These are phyloP conservation scores for Albula goreensis DNA, from an alignment of 2,113 vertebrate genomes.

Conservation along the genomic window DNA sequence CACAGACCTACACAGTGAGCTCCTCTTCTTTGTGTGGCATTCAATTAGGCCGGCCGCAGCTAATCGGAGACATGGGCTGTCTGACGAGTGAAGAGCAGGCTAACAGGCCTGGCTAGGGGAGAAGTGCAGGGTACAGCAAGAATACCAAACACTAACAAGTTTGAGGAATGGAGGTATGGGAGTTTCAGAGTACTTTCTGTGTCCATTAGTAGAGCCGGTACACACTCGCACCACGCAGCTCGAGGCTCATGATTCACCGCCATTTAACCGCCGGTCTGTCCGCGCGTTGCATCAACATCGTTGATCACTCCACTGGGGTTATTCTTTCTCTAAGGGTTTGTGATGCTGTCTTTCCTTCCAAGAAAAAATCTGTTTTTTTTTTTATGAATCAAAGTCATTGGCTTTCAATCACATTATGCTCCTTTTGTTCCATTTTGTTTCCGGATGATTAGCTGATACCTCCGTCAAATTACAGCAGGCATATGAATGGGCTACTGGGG, in stretches of 20 bases:
- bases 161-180: background rate
- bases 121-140: background rate
- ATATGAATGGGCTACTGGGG: background rate
- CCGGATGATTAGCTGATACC: background rate
- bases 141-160: background rate
- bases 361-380: too few species aligned
- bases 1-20: slow-evolving; percentile 54
- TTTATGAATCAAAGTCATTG: too few species aligned
- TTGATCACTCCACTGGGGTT: background rate
- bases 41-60: slow-evolving; percentile 54
- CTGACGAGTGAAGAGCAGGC: slow-evolving; percentile 42
- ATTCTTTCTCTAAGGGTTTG: too few species aligned
- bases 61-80: slow-evolving; percentile 55
- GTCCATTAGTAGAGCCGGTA: background rate
- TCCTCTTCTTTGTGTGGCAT: slow-evolving; percentile 47
- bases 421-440: background rate
- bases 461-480: background rate
- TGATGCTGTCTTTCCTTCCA: background rate
- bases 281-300: background rate
- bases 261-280: too few species aligned
- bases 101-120: slow-evolving; percentile 44
- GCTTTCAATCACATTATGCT: too few species aligned
- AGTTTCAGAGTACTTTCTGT: background rate
- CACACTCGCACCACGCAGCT: too few species aligned
- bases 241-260: background rate